These are phyloP conservation scores for Laspeyria flexula DNA, from an alignment of 2,888 invertebrate genomes.

Conservation along the genomic window DNA sequence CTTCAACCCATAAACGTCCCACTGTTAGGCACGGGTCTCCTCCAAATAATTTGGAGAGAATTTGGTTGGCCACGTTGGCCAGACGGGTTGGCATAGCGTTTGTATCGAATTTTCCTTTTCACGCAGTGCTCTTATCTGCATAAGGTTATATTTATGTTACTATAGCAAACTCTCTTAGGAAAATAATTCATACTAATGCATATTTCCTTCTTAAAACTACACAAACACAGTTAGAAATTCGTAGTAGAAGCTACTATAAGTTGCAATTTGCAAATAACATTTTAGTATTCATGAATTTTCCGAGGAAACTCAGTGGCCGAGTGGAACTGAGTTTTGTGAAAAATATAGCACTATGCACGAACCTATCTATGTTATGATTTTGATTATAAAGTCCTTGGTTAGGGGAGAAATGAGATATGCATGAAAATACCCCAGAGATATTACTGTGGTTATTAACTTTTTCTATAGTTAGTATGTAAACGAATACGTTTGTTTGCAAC, in stretches of 20 bases:
- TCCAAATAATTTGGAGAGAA: too few relatives aligned
- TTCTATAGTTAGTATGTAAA: too few relatives aligned
- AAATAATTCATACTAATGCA: background rate
- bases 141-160: background rate
- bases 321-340: background rate
- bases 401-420: too few relatives aligned
- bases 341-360: background rate
- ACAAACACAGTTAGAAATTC: background rate
- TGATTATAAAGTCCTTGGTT: background rate
- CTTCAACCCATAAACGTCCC: too few relatives aligned
- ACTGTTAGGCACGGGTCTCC: too few relatives aligned
- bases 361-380: background rate
- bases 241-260: conserved; percentile 17
- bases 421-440: too few relatives aligned
- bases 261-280: conserved; percentile 26
- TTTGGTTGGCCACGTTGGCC: too few relatives aligned
- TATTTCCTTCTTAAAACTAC: background rate
- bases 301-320: background rate
- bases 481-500: too few relatives aligned
- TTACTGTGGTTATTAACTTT: too few relatives aligned
- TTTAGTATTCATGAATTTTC: conserved; percentile 17
- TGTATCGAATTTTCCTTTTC: too few relatives aligned
- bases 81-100: too few relatives aligned
- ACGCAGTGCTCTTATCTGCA: too few relatives aligned
- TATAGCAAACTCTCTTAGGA: background rate